Evolutionary conservation across 2,797 vertebrate species (phyloP).

Genomic region (Lagorchestes hirsutus): DNA sequence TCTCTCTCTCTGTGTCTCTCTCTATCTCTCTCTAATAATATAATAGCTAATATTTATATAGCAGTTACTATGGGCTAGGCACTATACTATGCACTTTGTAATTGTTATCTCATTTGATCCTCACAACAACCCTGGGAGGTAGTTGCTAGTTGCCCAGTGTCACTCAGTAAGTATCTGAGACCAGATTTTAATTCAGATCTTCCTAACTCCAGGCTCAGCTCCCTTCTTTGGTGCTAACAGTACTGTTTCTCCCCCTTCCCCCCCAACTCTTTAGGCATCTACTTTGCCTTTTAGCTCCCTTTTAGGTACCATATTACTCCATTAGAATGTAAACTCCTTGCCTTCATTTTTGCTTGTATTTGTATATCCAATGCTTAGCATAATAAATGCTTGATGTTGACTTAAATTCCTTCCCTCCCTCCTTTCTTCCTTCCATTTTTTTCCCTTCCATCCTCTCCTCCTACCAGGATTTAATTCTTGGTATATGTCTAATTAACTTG

Average conservation of each 20-base stretch:
- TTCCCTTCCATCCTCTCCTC: neutral
- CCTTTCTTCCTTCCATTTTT: neutral
- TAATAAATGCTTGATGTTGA: neutral
- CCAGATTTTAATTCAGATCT: neutral
- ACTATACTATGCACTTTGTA: neutral
- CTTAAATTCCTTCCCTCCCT: neutral
- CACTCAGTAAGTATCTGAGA: neutral
- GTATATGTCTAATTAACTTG: constrained; percentile 7
- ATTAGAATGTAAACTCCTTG: neutral
- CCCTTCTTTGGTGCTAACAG: neutral
- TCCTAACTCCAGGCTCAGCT: neutral
- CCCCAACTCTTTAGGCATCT: neutral
- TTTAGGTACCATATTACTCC: neutral
- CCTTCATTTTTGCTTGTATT: neutral
- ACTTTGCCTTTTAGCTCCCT: neutral
- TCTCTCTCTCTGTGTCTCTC: neutral
- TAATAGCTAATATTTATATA: neutral
- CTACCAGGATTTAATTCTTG: neutral
- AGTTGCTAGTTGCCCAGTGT: neutral
- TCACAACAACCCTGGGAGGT: neutral
- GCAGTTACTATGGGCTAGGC: neutral
- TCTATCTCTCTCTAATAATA: neutral
- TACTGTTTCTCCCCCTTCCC: neutral
- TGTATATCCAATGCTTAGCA: neutral
- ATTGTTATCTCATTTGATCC: neutral